Percentiles rank a stretch among this genome's conserved stretches.
These are phyloP conservation scores for Calyptomena viridis DNA, from an alignment of 2,113 vertebrate species.

Conservation along the genomic window DNA sequence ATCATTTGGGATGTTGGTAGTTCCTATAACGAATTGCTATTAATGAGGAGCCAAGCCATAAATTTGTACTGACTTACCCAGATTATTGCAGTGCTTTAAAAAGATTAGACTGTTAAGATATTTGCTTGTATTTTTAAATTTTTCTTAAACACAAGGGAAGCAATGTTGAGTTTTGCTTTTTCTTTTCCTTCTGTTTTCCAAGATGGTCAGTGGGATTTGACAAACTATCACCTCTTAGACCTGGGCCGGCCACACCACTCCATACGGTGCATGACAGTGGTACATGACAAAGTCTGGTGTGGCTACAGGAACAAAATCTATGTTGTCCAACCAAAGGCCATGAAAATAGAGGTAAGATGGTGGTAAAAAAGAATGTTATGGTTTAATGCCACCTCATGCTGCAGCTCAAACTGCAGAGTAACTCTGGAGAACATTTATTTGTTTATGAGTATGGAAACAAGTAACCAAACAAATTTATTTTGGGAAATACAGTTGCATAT, in stretches of 20 bases:
- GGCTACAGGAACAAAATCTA: constrained; percentile 97
- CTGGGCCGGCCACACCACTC: constrained; percentile 91
- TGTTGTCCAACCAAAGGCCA: constrained; percentile 95
- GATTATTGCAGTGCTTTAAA: not conserved
- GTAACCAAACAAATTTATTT: not conserved
- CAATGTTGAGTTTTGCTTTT: not conserved
- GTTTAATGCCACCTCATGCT: not conserved
- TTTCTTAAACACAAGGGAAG: not conserved
- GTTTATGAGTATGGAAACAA: not conserved
- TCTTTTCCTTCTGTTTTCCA: constrained; percentile 4
- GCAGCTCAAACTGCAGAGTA: not conserved
- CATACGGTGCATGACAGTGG: constrained; percentile 96
- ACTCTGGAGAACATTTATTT: not conserved
- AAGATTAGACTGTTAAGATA: not conserved
- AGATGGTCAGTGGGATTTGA: constrained; percentile 99
- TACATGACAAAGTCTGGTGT: constrained; percentile 98
- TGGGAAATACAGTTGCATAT: not conserved
- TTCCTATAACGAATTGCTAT: not conserved
- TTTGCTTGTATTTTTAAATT: not conserved
- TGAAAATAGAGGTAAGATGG: constrained; percentile 91
- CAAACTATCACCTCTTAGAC: constrained; percentile 95
- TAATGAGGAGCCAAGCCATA: not conserved
- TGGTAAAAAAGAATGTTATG: not conserved
- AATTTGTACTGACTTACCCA: not conserved
- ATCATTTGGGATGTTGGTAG: not conserved